A percentile compares a stretch with the other conserved stretches of the same genome.
Evolutionary conservation across 37 sponge, comb jelly and placozoan species (phyloP).

Genomic region (Cliona cf. orientalis): DNA sequence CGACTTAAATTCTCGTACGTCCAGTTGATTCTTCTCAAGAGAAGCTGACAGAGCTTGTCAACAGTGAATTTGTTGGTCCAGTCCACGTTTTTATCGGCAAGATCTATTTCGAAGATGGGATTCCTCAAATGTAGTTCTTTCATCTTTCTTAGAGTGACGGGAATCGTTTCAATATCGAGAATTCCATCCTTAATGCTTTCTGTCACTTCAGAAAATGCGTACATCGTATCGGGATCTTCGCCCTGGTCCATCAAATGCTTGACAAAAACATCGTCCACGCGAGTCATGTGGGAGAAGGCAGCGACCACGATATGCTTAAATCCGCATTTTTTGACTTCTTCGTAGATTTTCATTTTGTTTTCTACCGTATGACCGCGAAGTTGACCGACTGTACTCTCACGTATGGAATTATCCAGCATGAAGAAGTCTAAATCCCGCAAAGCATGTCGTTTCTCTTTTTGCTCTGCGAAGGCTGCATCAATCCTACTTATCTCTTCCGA

Average conservation of each 20-base stretch:
- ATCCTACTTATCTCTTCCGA: too few species aligned
- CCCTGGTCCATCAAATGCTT: slow-evolving; percentile 52
- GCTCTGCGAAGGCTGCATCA: too few species aligned
- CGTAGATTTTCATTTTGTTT: slow-evolving; percentile 74
- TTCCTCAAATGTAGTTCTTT: slow-evolving; percentile 64
- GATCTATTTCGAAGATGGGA: slow-evolving; percentile 77
- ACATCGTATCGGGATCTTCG: slow-evolving; percentile 58
- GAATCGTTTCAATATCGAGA: slow-evolving; percentile 64
- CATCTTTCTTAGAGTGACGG: slow-evolving; percentile 62
- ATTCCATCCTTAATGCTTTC: slow-evolving; percentile 34
- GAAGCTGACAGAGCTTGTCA: slow-evolving; percentile 57
- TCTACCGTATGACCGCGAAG: slow-evolving; percentile 83
- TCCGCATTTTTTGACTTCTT: slow-evolving; percentile 76
- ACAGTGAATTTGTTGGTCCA: slow-evolving; percentile 69
- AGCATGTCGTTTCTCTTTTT: slow-evolving; percentile 37
- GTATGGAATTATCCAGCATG: slow-evolving; percentile 87
- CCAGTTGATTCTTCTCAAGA: slow-evolving; percentile 68
- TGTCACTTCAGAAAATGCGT: slow-evolving; percentile 79
- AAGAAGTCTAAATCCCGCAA: slow-evolving; percentile 77
- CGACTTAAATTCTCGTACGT: slow-evolving; percentile 17
- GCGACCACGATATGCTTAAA: slow-evolving; percentile 79
- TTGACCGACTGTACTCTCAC: slow-evolving; percentile 92
- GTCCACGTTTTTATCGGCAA: slow-evolving; percentile 35
- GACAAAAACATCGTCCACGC: slow-evolving; percentile 82
- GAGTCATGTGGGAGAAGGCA: slow-evolving; percentile 72